Conservation (phyloP, 1,140 invertebrate species). For the Drosophila teissieri region DNA sequence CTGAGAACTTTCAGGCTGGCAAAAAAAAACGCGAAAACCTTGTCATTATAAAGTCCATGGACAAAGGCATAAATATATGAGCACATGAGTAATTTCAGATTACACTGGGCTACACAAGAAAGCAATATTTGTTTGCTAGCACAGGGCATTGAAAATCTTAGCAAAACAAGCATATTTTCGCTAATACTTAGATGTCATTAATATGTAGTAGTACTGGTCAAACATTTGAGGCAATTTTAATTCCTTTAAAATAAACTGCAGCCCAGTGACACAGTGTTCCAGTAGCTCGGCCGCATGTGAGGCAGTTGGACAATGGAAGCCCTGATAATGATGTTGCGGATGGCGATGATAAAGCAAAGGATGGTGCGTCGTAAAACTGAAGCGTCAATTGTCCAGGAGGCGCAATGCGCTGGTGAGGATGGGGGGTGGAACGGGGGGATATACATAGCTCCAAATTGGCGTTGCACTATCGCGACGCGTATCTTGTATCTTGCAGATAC, state of each 20-base stretch:
- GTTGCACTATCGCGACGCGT: slow-evolving; percentile 34
- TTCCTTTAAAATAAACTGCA: slow-evolving; percentile 1
- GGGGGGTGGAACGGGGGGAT: not conserved
- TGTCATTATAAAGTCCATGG: slow-evolving; percentile 49
- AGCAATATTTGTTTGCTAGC: not conserved
- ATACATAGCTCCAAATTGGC: slow-evolving; percentile 33
- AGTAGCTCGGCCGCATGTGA: slow-evolving; percentile 26
- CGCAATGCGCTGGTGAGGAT: not conserved
- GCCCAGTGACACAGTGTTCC: slow-evolving; percentile 35
- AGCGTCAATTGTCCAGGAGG: slow-evolving; percentile 62
- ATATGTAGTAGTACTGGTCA: not conserved
- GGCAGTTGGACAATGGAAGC: slow-evolving; percentile 45
- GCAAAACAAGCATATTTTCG: no score
- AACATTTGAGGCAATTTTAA: not conserved
- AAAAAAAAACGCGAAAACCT: slow-evolving; percentile 29
- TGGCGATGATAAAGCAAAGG: slow-evolving; percentile 67
- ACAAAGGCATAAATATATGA: slow-evolving; percentile 53
- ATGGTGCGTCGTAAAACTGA: slow-evolving; percentile 66
- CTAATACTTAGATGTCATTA: no score
- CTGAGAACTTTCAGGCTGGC: not conserved
- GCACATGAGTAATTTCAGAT: slow-evolving; percentile 37
- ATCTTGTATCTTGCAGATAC: slow-evolving; percentile 55
- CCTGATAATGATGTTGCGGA: slow-evolving; percentile 50
- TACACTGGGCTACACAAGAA: slow-evolving; percentile 25
- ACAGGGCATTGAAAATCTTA: no score